Conservation (phyloP, 1,140 invertebrate genomes). For the Carposina sasakii region DNA sequence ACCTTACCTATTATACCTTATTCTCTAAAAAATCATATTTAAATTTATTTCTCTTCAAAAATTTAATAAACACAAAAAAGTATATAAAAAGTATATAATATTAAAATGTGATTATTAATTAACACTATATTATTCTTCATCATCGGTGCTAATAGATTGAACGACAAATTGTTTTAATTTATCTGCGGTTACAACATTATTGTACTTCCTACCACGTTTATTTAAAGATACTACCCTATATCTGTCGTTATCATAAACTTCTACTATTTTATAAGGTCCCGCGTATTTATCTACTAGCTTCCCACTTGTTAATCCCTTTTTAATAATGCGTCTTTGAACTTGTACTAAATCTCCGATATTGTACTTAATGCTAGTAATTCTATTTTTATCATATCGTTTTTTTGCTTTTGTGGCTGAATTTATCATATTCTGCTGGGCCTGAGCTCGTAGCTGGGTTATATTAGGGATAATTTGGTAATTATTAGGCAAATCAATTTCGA, state of each 20-base stretch:
- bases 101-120: background rate
- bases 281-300: no score
- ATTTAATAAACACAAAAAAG: no score
- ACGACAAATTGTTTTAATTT: constrained; percentile 1
- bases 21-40: no score
- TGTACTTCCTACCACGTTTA: background rate
- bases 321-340: background rate
- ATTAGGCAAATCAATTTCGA: background rate
- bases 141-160: background rate
- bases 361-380: background rate
- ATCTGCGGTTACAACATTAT: constrained; percentile 2
- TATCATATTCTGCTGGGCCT: background rate
- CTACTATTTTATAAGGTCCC: background rate
- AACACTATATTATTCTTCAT: background rate
- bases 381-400: background rate
- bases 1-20: no score
- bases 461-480: background rate
- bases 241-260: background rate
- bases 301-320: background rate
- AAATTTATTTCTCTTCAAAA: no score
- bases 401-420: background rate
- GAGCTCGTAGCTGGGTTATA: background rate
- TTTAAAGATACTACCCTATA: background rate
- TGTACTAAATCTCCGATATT: background rate
- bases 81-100: background rate